These are phyloP conservation scores for Merodon equestris DNA, from an alignment of 2,888 invertebrate genomes.

Conservation along the genomic window DNA sequence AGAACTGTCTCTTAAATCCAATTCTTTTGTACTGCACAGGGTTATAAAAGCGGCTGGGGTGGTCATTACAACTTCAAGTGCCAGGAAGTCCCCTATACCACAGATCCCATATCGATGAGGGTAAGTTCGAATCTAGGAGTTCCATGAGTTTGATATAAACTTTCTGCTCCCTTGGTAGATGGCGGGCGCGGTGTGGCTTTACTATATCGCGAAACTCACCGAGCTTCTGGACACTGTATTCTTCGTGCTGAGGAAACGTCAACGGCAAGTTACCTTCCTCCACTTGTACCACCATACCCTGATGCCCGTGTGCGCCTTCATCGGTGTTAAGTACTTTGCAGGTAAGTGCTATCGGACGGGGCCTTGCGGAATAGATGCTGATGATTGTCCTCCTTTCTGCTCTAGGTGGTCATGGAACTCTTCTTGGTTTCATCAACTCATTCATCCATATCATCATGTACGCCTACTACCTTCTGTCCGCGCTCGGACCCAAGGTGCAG, in stretches of 20 bases:
- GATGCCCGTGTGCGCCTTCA: constrained; percentile 83
- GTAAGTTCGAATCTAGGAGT: constrained; percentile 72
- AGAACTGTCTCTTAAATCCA: neutral
- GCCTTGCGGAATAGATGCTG: neutral
- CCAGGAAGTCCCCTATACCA: constrained; percentile 85
- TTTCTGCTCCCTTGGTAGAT: constrained; percentile 72
- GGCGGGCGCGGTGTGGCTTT: constrained; percentile 79
- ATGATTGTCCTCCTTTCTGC: constrained; percentile 70
- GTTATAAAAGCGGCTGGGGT: constrained; percentile 81
- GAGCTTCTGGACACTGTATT: constrained; percentile 82
- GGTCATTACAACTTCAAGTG: constrained; percentile 84
- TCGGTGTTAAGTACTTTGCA: constrained; percentile 87
- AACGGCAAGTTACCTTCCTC: constrained; percentile 89
- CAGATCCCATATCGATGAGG: constrained; percentile 82
- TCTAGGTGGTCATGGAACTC: constrained; percentile 91
- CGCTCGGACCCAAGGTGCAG: constrained; percentile 91
- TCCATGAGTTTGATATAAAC: constrained; percentile 7
- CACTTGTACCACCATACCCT: constrained; percentile 92
- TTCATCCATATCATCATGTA: constrained; percentile 96
- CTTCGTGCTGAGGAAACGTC: constrained; percentile 91
- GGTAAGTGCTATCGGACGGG: constrained; percentile 75
- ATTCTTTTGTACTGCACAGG: constrained; percentile 74
- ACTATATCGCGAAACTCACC: constrained; percentile 78
- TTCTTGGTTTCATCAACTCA: constrained; percentile 92
- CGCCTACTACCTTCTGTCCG: constrained; percentile 91